Evolutionary conservation across 2,113 vertebrate genomes (phyloP), one percentile per base, ranked within the genome.

Genomic region (Antigone vipio): DNA sequence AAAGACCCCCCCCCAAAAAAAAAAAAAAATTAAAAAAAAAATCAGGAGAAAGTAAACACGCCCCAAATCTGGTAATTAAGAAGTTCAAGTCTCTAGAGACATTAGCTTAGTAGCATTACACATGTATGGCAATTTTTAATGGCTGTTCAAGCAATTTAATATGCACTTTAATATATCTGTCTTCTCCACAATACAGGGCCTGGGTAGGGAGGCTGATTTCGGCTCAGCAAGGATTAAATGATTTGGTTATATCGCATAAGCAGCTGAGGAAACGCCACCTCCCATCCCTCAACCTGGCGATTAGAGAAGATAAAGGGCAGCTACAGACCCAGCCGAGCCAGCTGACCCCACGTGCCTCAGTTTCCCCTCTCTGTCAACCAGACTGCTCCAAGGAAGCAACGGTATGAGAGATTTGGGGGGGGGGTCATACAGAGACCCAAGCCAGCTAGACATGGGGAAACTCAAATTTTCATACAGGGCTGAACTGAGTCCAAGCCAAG

Each of bases 181-280:
- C 71, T 42, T 58, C 91, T 93, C 42, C 50, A 24, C 71, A 27
- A 34, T 11, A 9, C 2, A 2, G 75, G 50, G 30, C 59, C 50
- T 3, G 59, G 85, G 90, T 60, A 38, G 85, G 68, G 85, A 88
- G 92, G 80, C 72, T 64, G 85, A 50, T 88, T 63, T 88, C 21
- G 18, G 78, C 95, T 95, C 95, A 96, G 92, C 55, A 27, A 93
- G 96, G 96, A 96, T 96, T 92, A 93, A 94, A 83, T 21, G 55
- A 73, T 92, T 69, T 77, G 76, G 40, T 84, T 95, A 12, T 49
- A 63, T 67, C 56, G 2, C 90, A 74, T 71, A 67, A 92, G 89
- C 78, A 83, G 82, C 55, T 77, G 76, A 88, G 64, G 79, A 81
- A 86, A 88, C 2, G 38, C 68, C 91, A 73, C 45, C 62, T 90